Conservation (phyloP, 2,113 vertebrate species). For the Colossoma macropomum region DNA sequence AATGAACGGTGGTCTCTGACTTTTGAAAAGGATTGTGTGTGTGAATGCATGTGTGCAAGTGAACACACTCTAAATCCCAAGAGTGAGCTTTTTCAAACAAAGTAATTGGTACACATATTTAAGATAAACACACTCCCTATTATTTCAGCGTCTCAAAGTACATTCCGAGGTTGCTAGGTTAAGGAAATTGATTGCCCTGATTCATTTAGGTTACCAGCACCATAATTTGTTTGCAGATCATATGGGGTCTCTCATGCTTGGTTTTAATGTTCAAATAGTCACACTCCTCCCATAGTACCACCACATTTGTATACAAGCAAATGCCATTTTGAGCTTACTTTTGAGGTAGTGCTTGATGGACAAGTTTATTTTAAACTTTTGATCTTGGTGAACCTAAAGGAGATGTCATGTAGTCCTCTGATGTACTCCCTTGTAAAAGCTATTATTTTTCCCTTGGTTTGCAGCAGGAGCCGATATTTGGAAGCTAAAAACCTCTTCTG, state of each 20-base stretch:
- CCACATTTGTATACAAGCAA: background rate
- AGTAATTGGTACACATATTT: background rate
- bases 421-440: too few relatives aligned
- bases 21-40: background rate
- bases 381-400: background rate
- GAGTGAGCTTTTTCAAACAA: background rate
- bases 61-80: background rate
- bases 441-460: too few relatives aligned
- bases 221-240: background rate
- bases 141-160: background rate
- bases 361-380: constrained; percentile 35
- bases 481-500: constrained; percentile 15
- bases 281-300: too few relatives aligned
- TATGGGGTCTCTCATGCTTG: background rate
- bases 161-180: background rate
- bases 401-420: background rate
- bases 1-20: too few relatives aligned
- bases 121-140: background rate
- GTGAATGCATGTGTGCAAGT: background rate
- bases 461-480: background rate
- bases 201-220: background rate
- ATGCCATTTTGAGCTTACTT: background rate
- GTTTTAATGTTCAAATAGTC: background rate
- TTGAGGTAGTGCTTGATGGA: constrained; percentile 9
- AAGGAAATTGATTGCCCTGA: background rate